phyloP scores from a whole-genome alignment of 2,113 vertebrate genomes.

The Pseudorectes ferrugineus region DNA sequence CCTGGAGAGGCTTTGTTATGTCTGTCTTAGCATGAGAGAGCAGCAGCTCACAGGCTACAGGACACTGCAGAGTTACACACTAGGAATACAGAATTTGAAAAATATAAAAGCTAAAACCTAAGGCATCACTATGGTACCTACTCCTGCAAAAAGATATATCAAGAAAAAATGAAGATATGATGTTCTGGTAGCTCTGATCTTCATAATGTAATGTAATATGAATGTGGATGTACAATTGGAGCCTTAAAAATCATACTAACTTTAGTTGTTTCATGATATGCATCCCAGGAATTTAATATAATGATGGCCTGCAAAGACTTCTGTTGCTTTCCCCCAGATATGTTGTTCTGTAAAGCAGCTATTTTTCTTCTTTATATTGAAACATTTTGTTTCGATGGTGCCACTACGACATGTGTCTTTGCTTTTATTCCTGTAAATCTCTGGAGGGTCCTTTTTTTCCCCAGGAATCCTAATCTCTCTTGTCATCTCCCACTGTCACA shows the following conservation, averaged over 20 bases:
- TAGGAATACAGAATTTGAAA: too few species aligned
- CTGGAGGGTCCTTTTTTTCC: neutral
- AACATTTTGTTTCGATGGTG: neutral
- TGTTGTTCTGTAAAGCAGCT: neutral
- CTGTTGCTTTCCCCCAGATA: neutral
- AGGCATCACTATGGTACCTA: neutral
- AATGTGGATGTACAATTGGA: accelerated
- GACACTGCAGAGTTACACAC: too few species aligned
- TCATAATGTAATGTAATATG: neutral
- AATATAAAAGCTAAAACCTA: too few species aligned
- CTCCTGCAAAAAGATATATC: neutral
- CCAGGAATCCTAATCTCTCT: neutral
- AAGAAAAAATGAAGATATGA: neutral
- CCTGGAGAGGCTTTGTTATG: too few species aligned
- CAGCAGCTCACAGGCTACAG: too few species aligned
- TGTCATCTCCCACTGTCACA: conserved; percentile 37
- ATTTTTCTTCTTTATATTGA: neutral
- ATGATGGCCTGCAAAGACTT: neutral
- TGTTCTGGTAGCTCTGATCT: neutral
- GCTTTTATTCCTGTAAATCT: neutral
- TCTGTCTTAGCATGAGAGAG: too few species aligned
- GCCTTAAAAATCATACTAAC: neutral
- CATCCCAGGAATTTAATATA: neutral
- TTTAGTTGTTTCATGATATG: neutral
- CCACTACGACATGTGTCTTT: neutral